A percentile compares a stretch with the other conserved stretches of the same genome.
phyloP scores from a whole-genome alignment of 2,888 invertebrate species.

The Pristionchus mayeri region DNA sequence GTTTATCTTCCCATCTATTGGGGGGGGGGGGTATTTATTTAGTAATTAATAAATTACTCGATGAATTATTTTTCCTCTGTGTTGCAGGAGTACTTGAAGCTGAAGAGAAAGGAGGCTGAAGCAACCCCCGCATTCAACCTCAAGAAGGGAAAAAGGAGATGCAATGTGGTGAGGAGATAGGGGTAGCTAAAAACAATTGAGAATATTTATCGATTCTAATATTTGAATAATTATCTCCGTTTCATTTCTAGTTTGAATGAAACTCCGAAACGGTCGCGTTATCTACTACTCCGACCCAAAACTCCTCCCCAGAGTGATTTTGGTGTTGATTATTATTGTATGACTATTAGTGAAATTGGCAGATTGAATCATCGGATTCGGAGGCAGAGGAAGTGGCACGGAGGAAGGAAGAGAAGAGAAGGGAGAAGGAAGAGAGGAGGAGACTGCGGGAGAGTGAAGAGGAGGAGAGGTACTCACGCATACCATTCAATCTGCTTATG shows the following conservation, averaged over 20 bases:
- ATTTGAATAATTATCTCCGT: background rate
- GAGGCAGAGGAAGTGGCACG: constrained; percentile 18
- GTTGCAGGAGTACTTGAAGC: too few relatives aligned
- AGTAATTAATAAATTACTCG: too few relatives aligned
- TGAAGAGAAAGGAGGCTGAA: too few relatives aligned
- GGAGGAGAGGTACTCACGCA: constrained; percentile 37
- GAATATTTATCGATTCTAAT: too few relatives aligned
- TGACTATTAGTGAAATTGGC: background rate
- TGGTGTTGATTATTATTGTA: background rate
- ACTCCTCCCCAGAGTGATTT: background rate
- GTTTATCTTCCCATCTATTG: background rate
- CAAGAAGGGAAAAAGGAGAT: background rate
- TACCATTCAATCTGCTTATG: too few relatives aligned
- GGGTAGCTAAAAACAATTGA: too few relatives aligned
- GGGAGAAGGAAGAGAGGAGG: constrained; percentile 12
- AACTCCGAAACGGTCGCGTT: constrained; percentile 8
- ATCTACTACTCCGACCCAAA: background rate
- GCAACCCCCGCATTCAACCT: constrained; percentile 13
- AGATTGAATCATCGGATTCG: constrained; percentile 40
- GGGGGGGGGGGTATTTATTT: too few relatives aligned
- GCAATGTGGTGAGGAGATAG: background rate
- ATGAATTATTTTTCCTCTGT: too few relatives aligned
- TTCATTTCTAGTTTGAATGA: background rate
- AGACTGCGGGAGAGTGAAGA: constrained; percentile 32
- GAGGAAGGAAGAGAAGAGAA: constrained; percentile 10